A percentile compares a stretch with the other conserved stretches of the same genome.
Conservation (phyloP, 2,113 vertebrate genomes). For the Piaya cayana region DNA sequence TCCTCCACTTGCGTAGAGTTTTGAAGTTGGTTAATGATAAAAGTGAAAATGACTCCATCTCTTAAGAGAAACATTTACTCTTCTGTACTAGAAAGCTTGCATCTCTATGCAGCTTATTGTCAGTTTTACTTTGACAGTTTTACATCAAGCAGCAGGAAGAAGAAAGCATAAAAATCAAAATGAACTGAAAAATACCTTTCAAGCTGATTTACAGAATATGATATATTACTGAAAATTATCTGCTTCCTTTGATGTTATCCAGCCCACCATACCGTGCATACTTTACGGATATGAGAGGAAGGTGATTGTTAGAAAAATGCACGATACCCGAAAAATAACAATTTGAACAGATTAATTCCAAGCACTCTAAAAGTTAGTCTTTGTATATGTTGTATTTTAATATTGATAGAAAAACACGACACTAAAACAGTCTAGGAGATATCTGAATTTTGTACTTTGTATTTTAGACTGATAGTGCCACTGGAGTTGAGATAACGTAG, state of each 20-base stretch:
- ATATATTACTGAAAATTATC: constrained; percentile 21
- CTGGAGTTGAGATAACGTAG: background rate
- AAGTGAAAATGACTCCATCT: constrained; percentile 60
- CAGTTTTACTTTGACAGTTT: constrained; percentile 60
- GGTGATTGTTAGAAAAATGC: constrained; percentile 17
- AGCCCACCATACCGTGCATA: background rate
- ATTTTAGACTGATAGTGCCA: background rate
- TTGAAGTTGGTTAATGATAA: constrained; percentile 49
- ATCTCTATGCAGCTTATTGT: constrained; percentile 41
- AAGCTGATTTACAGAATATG: constrained; percentile 42
- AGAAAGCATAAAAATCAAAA: constrained; percentile 65
- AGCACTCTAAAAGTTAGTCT: background rate
- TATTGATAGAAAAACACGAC: background rate
- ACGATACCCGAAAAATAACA: constrained; percentile 2
- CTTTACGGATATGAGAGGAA: background rate
- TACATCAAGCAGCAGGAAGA: constrained; percentile 60
- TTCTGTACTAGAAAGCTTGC: constrained; percentile 9
- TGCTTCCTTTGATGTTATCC: constrained; percentile 45
- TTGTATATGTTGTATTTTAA: background rate
- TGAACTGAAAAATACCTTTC: constrained; percentile 56
- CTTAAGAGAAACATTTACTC: constrained; percentile 56
- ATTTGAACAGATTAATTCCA: constrained; percentile 31
- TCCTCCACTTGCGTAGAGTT: background rate
- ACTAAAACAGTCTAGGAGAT: background rate
- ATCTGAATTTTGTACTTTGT: background rate